Conservation (phyloP, 2,888 invertebrate species). For the Hyles lineata region DNA sequence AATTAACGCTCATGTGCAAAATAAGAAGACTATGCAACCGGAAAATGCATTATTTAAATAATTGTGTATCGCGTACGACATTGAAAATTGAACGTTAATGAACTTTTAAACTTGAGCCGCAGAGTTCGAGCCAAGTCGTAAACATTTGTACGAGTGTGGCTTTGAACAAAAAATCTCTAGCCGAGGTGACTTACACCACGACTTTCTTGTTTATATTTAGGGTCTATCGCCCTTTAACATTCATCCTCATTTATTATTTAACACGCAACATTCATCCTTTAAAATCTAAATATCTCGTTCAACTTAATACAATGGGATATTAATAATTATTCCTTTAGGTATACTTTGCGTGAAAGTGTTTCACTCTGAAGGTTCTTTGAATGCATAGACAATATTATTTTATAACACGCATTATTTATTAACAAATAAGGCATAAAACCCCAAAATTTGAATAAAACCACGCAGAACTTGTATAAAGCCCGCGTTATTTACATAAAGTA, state of each 20-base stretch:
- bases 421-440: slow-evolving; percentile 1
- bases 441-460: slow-evolving; percentile 21
- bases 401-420: background rate
- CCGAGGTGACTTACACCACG: slow-evolving; percentile 32
- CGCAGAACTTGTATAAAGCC: slow-evolving; percentile 35
- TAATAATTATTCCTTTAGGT: background rate
- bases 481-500: slow-evolving; percentile 41
- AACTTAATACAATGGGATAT: background rate
- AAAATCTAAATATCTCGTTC: background rate
- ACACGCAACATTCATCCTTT: background rate
- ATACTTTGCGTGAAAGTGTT: background rate
- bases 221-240: slow-evolving; percentile 11
- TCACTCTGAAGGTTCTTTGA: background rate
- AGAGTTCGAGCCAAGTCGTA: slow-evolving; percentile 40
- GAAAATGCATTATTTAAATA: slow-evolving; percentile 48
- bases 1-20: slow-evolving; percentile 32
- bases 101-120: slow-evolving; percentile 58
- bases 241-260: slow-evolving; percentile 14
- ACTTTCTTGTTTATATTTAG: slow-evolving; percentile 12
- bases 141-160: slow-evolving; percentile 49
- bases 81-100: slow-evolving; percentile 59
- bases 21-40: slow-evolving; percentile 44
- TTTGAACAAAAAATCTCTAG: slow-evolving; percentile 42
- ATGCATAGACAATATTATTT: background rate
- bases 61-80: slow-evolving; percentile 46